phyloP scores from a whole-genome alignment of 2,113 vertebrate genomes.

The Paratilapia polleni region DNA sequence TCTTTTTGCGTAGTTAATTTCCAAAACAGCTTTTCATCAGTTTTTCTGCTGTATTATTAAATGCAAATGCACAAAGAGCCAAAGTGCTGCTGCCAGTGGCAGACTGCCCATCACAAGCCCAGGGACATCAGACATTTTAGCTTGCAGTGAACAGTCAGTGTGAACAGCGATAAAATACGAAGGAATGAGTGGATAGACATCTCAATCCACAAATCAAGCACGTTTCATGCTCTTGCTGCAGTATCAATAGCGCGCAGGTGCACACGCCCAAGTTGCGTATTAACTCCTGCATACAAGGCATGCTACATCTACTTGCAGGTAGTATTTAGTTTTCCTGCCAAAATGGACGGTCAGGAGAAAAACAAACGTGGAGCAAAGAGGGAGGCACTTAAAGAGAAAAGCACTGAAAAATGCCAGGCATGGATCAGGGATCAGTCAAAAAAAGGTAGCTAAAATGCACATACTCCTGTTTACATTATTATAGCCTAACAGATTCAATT shows the following conservation, averaged over 20 bases:
- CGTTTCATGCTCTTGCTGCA: background rate
- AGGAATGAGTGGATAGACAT: background rate
- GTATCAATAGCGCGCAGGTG: background rate
- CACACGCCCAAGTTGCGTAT: background rate
- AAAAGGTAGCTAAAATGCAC: too few species aligned
- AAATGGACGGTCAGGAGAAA: too few species aligned
- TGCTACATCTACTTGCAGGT: background rate
- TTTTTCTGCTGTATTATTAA: background rate
- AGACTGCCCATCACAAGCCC: background rate
- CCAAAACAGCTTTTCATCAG: background rate
- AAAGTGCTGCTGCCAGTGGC: background rate
- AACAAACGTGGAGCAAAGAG: too few species aligned
- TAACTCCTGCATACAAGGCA: background rate
- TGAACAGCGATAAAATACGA: background rate
- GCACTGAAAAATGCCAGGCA: too few species aligned
- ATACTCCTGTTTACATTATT: too few species aligned
- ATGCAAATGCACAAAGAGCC: background rate
- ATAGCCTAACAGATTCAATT: background rate
- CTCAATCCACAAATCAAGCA: background rate
- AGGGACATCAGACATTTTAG: background rate
- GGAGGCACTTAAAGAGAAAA: too few species aligned
- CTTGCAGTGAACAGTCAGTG: background rate
- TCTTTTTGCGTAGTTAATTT: background rate
- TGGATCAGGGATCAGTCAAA: too few species aligned
- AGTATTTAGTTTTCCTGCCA: background rate